Evolutionary conservation across 2,113 vertebrate genomes (phyloP), one percentile per base, ranked within the genome.

Genomic region (Prietella phreatophila): DNA sequence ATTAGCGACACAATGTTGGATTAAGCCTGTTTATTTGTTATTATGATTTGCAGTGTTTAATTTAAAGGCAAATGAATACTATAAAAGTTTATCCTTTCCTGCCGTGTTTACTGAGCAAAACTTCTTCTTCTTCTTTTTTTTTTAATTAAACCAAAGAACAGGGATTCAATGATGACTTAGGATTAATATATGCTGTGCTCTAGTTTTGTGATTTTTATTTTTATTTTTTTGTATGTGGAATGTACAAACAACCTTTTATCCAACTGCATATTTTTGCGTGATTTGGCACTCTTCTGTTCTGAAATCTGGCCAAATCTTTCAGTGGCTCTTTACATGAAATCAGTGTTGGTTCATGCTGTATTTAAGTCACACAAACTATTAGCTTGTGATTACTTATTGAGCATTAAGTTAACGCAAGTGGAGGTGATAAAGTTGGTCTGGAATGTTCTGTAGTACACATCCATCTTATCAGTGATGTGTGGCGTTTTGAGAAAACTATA

Each of bases 401-500:
- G 78, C n/a, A 39, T 22, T 63, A 36, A 42, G 84, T 60, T 39
- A 39, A 56, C 85, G 67, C 69, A 53, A 30, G 47, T n/a, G 30
- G 50, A 30, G 33, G 39, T 56, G 47, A 86, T 76, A 42, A 69
- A 19, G 36, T 78, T 82, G 53, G 17, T 84, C 73, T 78, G 55
- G 86, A 85, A 86, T 88, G 63, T 87, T 76, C 73, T 33, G 19
- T 73, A 60, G 27, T 22, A 69, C 83, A 69, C 63, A 30, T 30
- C 25, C 55, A 4, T 20, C 75, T 36, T 82, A 67, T 85, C 36
- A 15, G 71, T 7, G 5, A 55, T 58, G 25, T 63, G 67, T 53
- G 19, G 73, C 30, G 30, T 65, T 78, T 76, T 90, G 87, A 83
- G 87, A 14, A 20, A 67, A 25, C 83, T 91, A 85, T 83, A 90